Conservation (phyloP, 2,113 vertebrate species). For the Dolichallabes microphthalmus region DNA sequence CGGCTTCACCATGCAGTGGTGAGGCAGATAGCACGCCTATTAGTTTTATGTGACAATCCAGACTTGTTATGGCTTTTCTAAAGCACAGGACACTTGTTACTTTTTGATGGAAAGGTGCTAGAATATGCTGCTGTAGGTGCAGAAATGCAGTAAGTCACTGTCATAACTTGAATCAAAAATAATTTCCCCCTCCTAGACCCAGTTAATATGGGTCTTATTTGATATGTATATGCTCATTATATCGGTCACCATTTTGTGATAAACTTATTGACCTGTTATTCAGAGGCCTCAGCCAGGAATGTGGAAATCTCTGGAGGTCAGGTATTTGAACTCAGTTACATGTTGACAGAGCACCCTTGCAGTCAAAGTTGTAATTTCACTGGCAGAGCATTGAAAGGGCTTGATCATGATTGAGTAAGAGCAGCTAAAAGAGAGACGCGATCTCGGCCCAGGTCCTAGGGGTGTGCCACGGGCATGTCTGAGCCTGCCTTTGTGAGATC, state of each 20-base stretch:
- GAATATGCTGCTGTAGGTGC: conserved; percentile 14
- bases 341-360: conserved; percentile 48
- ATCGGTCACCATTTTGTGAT: neutral
- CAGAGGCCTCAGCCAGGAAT: neutral
- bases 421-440: conserved; percentile 38
- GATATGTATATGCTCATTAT: neutral
- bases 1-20: conserved; percentile 62
- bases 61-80: conserved; percentile 41
- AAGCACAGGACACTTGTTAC: conserved; percentile 21
- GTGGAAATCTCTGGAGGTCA: conserved; percentile 51
- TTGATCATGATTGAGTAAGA: conserved; percentile 66
- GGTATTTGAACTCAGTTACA: conserved; percentile 55
- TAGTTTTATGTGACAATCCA: conserved; percentile 63
- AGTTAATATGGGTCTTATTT: neutral
- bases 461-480: conserved; percentile 67
- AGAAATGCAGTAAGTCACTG: neutral
- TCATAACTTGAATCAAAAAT: neutral
- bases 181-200: neutral
- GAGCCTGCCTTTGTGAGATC: conserved; percentile 65
- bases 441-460: conserved; percentile 68
- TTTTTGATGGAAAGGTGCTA: conserved; percentile 23
- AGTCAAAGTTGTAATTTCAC: conserved; percentile 62
- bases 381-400: conserved; percentile 58
- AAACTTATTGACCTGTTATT: neutral
- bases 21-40: conserved; percentile 54